These are phyloP conservation scores for Caenorhabditis virilis DNA, from an alignment of 2,888 invertebrate species.

Conservation along the genomic window DNA sequence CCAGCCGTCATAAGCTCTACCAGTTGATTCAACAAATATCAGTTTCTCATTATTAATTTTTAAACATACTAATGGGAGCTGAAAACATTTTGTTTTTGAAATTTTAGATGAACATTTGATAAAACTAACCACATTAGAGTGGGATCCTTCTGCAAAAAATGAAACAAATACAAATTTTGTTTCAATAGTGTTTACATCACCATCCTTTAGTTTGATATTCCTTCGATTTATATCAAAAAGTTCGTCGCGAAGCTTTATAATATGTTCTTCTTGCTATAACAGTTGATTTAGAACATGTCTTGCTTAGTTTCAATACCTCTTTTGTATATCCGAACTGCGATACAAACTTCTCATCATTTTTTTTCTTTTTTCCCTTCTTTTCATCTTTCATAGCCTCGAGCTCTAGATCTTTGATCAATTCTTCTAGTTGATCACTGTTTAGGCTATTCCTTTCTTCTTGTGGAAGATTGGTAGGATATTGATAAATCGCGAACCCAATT, in stretches of 20 bases:
- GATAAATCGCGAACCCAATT: constrained; percentile 39
- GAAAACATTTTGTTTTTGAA: constrained; percentile 1
- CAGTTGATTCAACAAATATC: constrained; percentile 32
- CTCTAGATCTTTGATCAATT: constrained; percentile 26
- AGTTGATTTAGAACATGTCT: not conserved
- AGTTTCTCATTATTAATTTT: constrained; percentile 18
- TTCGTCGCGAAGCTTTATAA: constrained; percentile 25
- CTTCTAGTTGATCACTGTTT: constrained; percentile 29
- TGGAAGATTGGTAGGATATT: constrained; percentile 36
- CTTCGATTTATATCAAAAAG: constrained; percentile 34
- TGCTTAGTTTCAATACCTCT: constrained; percentile 10
- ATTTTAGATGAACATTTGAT: not conserved
- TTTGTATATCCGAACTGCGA: constrained; percentile 36
- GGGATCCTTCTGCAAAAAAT: constrained; percentile 35
- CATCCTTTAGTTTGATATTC: constrained; percentile 23
- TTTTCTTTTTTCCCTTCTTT: constrained; percentile 21
- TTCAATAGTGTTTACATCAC: constrained; percentile 27
- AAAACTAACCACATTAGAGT: constrained; percentile 25
- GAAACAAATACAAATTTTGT: constrained; percentile 36
- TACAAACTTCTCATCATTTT: constrained; percentile 19
- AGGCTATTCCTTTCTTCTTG: constrained; percentile 33
- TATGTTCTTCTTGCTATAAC: constrained; percentile 38
- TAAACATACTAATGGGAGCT: constrained; percentile 32
- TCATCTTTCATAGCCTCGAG: constrained; percentile 11
- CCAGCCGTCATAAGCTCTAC: constrained; percentile 40